Evolutionary conservation across 2,113 vertebrate species (phyloP), one percentile per base, ranked within the genome.

Genomic region (Cichladusa arquata): DNA sequence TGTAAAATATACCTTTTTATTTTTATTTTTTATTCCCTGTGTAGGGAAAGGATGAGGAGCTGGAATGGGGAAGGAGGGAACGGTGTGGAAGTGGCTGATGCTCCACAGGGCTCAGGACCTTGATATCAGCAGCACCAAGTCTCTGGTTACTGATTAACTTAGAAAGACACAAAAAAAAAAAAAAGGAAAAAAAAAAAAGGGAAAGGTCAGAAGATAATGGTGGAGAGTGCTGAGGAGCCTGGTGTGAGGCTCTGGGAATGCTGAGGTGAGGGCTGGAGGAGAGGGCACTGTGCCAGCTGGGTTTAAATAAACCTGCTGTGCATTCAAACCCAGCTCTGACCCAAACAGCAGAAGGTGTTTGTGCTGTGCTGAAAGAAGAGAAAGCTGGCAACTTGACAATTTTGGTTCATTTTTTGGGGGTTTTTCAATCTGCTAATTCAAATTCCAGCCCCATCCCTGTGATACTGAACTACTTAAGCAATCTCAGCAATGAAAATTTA

Each of bases 401-500:
- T 86, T 8, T 2, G 13, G 8, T 58, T 50, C 4, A 1, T 36
- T 44, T 76, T 48, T 3, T 0, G 47, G 45, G 44, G 20, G 20
- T 23, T 38, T 76, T 50, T 22, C 4, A 44, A 69, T 56, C 58
- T 86, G 65, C 42, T 73, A 34, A 67, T 88, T 78, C 29, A 24
- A 19, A 65, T 74, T 77, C 74, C 36, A 50, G 44, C 23, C 53
- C 62, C 25, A 8, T 67, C 62, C 45, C 42, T 93, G 19, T 70
- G 82, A 15, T 26, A 24, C 45, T 33, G 79, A 78, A 26, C 71
- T 90, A 15, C 62, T 76, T 88, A 45, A 93, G 66, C 60, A 83
- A 85, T 58, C 42, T 71, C 87, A 64, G 80, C 50, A 51, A 80
- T 92, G 95, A 80, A 88, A 89, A 93, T 84, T 90, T 93, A 38